Percentiles rank a stretch among this genome's conserved stretches.
Evolutionary conservation across 1,140 invertebrate species (phyloP).

Genomic region (Vanessa atalanta): DNA sequence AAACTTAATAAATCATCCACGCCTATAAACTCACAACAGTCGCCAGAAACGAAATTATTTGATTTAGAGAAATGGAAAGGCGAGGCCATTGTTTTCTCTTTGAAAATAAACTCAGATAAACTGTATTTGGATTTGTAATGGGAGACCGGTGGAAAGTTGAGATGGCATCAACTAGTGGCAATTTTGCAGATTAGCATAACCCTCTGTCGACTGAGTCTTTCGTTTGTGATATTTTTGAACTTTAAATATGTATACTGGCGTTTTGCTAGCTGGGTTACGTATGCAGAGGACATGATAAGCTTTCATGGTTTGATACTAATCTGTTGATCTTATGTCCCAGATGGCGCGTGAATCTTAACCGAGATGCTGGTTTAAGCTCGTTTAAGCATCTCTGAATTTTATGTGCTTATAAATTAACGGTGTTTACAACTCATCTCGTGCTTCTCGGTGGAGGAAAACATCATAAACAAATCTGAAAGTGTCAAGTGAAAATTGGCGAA

Average conservation of each 20-base stretch:
- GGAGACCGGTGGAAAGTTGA: slow-evolving; percentile 17
- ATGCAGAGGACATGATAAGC: neutral
- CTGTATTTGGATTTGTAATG: slow-evolving; percentile 53
- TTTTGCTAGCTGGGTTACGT: neutral
- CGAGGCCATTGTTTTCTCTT: slow-evolving; percentile 55
- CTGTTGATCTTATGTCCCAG: neutral
- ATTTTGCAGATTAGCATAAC: slow-evolving; percentile 33
- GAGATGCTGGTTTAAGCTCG: no score
- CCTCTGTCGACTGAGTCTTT: slow-evolving; percentile 18
- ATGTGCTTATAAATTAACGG: no score
- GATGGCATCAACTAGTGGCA: slow-evolving; percentile 15
- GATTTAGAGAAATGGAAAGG: slow-evolving; percentile 64
- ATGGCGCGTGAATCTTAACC: no score
- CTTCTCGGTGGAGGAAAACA: no score
- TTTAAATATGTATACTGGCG: neutral
- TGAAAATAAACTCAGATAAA: slow-evolving; percentile 52
- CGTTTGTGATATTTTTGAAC: neutral
- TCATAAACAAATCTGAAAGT: no score
- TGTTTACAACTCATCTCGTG: no score
- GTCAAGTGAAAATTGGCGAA: no score
- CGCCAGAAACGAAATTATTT: slow-evolving; percentile 37
- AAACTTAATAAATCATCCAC: slow-evolving; percentile 26
- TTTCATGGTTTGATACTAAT: neutral
- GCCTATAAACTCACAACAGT: slow-evolving; percentile 26
- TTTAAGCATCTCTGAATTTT: no score